These are phyloP conservation scores for Metopolophium dirhodum DNA, from an alignment of 1,140 invertebrate species.

Conservation along the genomic window DNA sequence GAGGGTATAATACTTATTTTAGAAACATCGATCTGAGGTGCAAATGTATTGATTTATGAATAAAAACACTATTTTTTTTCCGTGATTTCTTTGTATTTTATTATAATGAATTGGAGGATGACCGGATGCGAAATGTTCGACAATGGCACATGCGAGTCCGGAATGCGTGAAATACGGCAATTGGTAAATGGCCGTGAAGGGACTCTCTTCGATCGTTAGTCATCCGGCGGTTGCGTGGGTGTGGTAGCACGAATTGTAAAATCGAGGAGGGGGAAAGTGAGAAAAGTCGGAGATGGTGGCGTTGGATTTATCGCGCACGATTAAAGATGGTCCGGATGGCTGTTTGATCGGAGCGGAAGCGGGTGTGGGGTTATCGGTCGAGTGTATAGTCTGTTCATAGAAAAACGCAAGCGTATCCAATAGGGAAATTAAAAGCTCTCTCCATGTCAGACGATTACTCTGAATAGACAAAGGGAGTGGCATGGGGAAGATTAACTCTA, in stretches of 20 bases:
- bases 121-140: background rate
- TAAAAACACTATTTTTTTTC: background rate
- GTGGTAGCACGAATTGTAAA: background rate
- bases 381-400: background rate
- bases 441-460: background rate
- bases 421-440: conserved; percentile 3
- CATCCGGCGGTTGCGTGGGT: background rate
- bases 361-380: background rate
- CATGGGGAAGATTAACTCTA: background rate
- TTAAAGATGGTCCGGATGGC: background rate
- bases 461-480: background rate
- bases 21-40: background rate
- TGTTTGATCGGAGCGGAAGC: background rate
- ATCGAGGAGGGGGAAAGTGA: background rate
- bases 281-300: background rate
- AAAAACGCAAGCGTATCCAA: background rate
- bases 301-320: background rate
- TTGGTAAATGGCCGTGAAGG: background rate
- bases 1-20: background rate
- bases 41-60: background rate
- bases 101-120: background rate
- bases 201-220: background rate
- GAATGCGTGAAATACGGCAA: background rate
- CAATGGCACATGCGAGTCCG: background rate
- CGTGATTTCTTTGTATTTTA: background rate